phyloP scores from a whole-genome alignment of 2,113 vertebrate genomes.

The Pseudonaja textilis region DNA sequence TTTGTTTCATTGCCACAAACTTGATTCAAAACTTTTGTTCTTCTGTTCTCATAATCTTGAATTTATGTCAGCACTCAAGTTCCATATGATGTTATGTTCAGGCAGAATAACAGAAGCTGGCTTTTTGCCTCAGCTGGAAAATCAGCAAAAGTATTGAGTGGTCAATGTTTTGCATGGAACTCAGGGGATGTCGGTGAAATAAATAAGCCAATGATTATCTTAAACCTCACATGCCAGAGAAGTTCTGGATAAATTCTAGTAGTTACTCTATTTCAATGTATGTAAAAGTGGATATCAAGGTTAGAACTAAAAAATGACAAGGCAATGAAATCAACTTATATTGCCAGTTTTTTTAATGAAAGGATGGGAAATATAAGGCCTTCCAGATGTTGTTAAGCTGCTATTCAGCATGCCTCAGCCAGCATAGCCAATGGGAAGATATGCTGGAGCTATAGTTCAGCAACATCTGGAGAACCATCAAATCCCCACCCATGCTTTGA shows the following conservation, averaged over 20 bases:
- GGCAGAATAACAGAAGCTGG: slow-evolving; percentile 25
- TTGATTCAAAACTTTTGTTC: slow-evolving; percentile 28
- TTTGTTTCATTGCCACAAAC: slow-evolving; percentile 18
- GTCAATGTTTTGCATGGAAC: slow-evolving; percentile 21
- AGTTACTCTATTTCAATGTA: neutral
- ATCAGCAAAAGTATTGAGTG: neutral
- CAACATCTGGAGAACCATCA: neutral
- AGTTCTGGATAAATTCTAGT: neutral
- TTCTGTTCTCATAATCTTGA: slow-evolving; percentile 12
- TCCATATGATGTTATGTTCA: slow-evolving; percentile 31
- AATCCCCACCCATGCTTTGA: neutral
- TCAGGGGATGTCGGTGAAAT: neutral
- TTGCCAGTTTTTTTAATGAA: slow-evolving; percentile 23
- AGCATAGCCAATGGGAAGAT: neutral
- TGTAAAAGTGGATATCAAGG: slow-evolving; percentile 15
- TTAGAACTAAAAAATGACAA: slow-evolving; percentile 41
- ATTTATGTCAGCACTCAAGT: slow-evolving; percentile 7
- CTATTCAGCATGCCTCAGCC: neutral
- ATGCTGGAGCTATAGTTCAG: neutral
- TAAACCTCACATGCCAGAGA: slow-evolving; percentile 31
- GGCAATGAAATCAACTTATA: slow-evolving; percentile 12
- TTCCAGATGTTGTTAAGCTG: neutral
- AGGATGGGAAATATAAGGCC: neutral
- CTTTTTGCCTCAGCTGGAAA: slow-evolving; percentile 42
- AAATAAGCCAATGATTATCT: neutral